Evolutionary conservation across 2,888 invertebrate species (phyloP), one percentile per base, ranked within the genome.

Genomic region (Argyra leucocephala): DNA sequence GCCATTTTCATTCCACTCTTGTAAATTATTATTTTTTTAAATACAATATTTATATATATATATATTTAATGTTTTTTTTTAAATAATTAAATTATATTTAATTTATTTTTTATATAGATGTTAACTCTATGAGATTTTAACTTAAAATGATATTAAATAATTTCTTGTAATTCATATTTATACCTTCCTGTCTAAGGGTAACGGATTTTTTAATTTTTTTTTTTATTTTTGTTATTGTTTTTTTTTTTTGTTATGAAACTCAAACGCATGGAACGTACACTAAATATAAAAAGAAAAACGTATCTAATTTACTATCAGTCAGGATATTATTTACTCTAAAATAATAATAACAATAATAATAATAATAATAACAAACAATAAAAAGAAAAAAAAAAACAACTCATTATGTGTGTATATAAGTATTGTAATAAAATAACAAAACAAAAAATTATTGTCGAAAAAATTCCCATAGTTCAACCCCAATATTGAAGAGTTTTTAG

Each of bases 81-180:
- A 22, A 37, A 22, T 57, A 66, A 62, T n/a, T 57, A n/a, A 37
- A 63, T 36, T 26, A 62, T 57, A 66, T 61, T 15, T 57, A 21
- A 31, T 62, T 37, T 26, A 60, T 63, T 37, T 57, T 64, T 3
- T 18, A 26, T 18, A 31, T 57, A 7, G 24, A 22, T 71, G 70
- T 73, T 72, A 62, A 70, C 72, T 69, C 71, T 72, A 69, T 72
- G 70, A 74, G 71, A 73, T 66, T 73, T 76, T 71, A 74, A 74
- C 72, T 71, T 70, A 75, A 74, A 78, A 76, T 78, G 78, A 74
- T 74, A 73, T 69, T 70, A 65, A 67, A 71, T 70, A 69, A 71
- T 70, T 72, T 73, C 70, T 72, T 70, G 69, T 70, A 69, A 64
- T 65, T 68, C 67, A 71, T 74, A 78, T 78, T 75, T 78, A 79